phyloP scores from a whole-genome alignment of 2,113 vertebrate genomes.

The Chaetodon trifascialis region DNA sequence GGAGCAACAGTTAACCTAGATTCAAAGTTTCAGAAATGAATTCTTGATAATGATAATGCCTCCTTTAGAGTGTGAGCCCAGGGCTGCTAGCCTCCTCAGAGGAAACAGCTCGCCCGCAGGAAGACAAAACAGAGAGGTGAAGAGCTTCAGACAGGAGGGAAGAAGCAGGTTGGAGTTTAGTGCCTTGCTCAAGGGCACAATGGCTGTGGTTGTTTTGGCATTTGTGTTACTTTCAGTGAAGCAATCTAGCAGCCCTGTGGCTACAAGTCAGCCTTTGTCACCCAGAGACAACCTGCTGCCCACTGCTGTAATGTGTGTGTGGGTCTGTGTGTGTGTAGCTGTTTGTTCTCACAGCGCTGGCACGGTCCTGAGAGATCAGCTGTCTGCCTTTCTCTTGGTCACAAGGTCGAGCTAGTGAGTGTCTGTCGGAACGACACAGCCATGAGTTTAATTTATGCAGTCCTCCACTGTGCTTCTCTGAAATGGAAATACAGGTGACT shows the following conservation, averaged over 20 bases:
- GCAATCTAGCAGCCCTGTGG: conserved; percentile 27
- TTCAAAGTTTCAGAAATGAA: neutral
- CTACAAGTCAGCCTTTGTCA: conserved; percentile 53
- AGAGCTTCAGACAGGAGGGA: neutral
- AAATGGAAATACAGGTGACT: conserved; percentile 19
- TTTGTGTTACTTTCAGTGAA: conserved; percentile 37
- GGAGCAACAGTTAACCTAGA: neutral
- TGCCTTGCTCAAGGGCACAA: conserved; percentile 13
- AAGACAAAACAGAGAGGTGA: neutral
- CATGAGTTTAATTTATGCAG: conserved; percentile 27
- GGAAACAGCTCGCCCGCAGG: neutral
- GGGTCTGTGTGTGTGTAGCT: conserved; percentile 5
- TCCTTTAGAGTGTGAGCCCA: neutral
- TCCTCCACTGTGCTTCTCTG: conserved; percentile 2
- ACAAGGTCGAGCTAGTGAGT: conserved; percentile 48
- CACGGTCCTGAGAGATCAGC: conserved; percentile 49
- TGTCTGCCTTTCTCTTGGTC: conserved; percentile 63
- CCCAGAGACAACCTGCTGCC: conserved; percentile 41
- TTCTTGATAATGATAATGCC: neutral
- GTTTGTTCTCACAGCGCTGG: conserved; percentile 40
- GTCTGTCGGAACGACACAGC: conserved; percentile 35
- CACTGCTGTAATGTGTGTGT: conserved; percentile 14
- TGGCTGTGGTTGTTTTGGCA: conserved; percentile 24
- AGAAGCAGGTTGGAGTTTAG: conserved; percentile 17
- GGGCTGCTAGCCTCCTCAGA: neutral